Conservation (phyloP, 2,888 invertebrate genomes). For the Yponomeuta sedellus region DNA sequence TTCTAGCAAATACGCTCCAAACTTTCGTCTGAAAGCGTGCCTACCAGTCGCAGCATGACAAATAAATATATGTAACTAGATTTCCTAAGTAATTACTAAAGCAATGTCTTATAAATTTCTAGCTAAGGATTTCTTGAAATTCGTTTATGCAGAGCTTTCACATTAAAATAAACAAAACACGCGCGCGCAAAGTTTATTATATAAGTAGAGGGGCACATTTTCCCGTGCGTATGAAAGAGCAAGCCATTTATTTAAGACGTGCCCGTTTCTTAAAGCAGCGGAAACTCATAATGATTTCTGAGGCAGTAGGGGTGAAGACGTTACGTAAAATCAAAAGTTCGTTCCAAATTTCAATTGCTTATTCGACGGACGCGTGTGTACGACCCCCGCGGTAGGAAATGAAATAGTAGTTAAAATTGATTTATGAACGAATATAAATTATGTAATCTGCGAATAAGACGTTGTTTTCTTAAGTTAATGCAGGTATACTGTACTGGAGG, state of each 20-base stretch:
- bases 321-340: conserved; percentile 72
- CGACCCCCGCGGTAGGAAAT: conserved; percentile 60
- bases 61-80: too few species aligned
- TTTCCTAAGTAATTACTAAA: too few species aligned
- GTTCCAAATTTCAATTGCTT: conserved; percentile 75
- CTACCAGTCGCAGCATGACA: too few species aligned
- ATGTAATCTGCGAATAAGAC: conserved; percentile 62
- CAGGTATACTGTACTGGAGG: conserved; percentile 42
- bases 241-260: conserved; percentile 44
- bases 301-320: conserved; percentile 55
- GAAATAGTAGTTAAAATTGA: conserved; percentile 74
- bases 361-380: conserved; percentile 71
- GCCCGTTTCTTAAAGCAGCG: conserved; percentile 45
- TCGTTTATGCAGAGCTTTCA: neutral
- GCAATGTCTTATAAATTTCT: too few species aligned
- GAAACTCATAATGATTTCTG: conserved; percentile 72
- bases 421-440: conserved; percentile 69
- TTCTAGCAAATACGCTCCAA: too few species aligned
- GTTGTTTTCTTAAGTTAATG: conserved; percentile 65
- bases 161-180: conserved; percentile 11
- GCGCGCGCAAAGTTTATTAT: conserved; percentile 5
- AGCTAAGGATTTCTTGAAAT: neutral
- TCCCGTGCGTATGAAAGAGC: conserved; percentile 36
- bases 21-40: too few species aligned
- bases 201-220: conserved; percentile 26